Evolutionary conservation across 2,113 vertebrate species (phyloP).

Genomic region (Fregata magnificens): DNA sequence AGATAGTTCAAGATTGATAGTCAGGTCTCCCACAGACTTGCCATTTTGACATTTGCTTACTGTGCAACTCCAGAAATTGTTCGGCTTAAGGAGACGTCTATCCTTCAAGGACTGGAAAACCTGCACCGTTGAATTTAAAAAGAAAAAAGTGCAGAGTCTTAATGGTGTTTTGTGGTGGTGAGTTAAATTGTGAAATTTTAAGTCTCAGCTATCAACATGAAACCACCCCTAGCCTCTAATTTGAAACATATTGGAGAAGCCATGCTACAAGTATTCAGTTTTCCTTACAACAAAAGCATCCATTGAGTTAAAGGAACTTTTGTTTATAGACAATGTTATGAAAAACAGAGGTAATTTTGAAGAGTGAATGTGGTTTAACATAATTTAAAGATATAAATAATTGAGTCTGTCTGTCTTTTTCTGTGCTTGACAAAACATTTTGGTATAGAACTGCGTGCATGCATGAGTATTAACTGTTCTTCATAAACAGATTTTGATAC

Average conservation of each 20-base stretch:
- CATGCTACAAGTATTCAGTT: neutral
- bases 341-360: neutral
- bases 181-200: neutral
- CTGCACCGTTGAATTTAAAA: neutral
- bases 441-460: neutral
- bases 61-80: neutral
- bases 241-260: neutral
- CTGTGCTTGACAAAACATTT: neutral
- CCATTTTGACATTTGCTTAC: neutral
- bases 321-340: neutral
- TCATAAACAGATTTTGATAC: neutral
- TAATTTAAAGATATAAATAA: neutral
- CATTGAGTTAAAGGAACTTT: neutral
- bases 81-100: neutral
- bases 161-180: neutral
- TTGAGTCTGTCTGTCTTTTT: neutral
- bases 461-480: neutral
- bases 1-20: neutral
- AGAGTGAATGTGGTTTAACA: neutral
- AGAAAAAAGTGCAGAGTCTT: neutral
- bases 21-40: neutral
- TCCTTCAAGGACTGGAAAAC: neutral
- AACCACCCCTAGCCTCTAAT: neutral
- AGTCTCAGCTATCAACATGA: neutral
- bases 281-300: neutral